Percentiles rank a stretch among this genome's conserved stretches.
Conservation (phyloP, 2,888 invertebrate species). For the Argyra leucocephala region DNA sequence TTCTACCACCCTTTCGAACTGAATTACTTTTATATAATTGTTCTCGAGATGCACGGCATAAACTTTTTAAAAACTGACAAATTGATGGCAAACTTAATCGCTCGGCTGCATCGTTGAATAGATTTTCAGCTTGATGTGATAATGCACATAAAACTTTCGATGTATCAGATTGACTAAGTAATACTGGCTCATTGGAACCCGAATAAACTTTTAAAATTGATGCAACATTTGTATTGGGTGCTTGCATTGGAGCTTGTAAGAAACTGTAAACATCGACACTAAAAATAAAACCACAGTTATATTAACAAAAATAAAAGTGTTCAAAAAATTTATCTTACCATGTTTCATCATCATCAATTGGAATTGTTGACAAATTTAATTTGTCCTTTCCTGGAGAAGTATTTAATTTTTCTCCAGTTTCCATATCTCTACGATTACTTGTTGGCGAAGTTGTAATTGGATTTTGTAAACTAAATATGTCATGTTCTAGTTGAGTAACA, state of each 20-base stretch:
- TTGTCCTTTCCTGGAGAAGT: slow-evolving; percentile 48
- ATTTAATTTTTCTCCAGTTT: slow-evolving; percentile 38
- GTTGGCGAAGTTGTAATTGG: slow-evolving; percentile 38
- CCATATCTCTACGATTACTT: slow-evolving; percentile 37
- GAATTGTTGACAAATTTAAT: slow-evolving; percentile 51
- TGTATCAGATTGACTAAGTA: slow-evolving; percentile 67
- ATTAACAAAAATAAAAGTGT: background rate
- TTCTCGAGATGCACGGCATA: slow-evolving; percentile 77
- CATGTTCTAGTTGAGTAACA: slow-evolving; percentile 83
- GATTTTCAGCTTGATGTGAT: slow-evolving; percentile 79
- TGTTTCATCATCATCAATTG: slow-evolving; percentile 64
- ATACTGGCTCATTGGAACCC: slow-evolving; percentile 45
- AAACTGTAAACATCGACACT: slow-evolving; percentile 81
- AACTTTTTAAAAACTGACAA: slow-evolving; percentile 67
- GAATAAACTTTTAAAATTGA: slow-evolving; percentile 42
- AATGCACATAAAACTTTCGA: slow-evolving; percentile 83
- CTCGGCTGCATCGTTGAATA: slow-evolving; percentile 82
- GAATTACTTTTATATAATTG: slow-evolving; percentile 48
- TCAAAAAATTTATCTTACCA: slow-evolving; percentile 48
- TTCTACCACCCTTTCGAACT: slow-evolving; percentile 43
- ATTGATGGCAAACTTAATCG: slow-evolving; percentile 77
- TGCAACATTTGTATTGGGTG: slow-evolving; percentile 47
- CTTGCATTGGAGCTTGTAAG: slow-evolving; percentile 60
- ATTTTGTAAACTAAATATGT: slow-evolving; percentile 71
- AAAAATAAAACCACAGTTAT: slow-evolving; percentile 31